A percentile compares a stretch with the other conserved stretches of the same genome.
Conservation (phyloP, 2,888 invertebrate genomes). For the Limulus polyphemus region DNA sequence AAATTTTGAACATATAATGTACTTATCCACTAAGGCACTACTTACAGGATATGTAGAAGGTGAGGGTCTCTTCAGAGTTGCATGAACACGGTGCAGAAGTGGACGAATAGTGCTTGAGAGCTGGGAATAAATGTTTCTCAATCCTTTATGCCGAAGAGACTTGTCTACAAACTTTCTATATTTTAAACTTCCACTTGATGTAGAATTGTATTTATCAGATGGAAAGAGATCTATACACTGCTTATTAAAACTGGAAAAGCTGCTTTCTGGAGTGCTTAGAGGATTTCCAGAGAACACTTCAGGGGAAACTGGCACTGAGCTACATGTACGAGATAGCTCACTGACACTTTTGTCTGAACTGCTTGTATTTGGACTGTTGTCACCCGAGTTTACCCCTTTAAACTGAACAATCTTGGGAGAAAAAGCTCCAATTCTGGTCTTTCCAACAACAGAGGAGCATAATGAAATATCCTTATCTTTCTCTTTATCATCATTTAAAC, state of each 20-base stretch:
- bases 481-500: too few species aligned
- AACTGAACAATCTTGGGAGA: too few species aligned
- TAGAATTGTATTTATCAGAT: neutral
- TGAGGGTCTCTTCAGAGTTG: conserved; percentile 34
- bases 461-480: too few species aligned
- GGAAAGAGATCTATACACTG: too few species aligned
- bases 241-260: neutral
- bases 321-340: neutral
- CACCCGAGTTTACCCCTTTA: too few species aligned
- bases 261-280: neutral
- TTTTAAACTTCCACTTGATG: neutral
- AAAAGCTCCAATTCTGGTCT: too few species aligned
- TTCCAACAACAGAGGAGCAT: too few species aligned
- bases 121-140: conserved; percentile 40
- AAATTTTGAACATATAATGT: too few species aligned
- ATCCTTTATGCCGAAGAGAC: conserved; percentile 70
- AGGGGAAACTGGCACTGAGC: conserved; percentile 2
- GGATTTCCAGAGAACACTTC: conserved; percentile 1
- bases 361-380: too few species aligned
- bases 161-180: conserved; percentile 68
- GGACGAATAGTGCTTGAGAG: conserved; percentile 19
- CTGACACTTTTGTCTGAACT: too few species aligned
- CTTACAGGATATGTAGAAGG: conserved; percentile 25
- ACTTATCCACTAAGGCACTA: conserved; percentile 19
- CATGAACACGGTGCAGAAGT: conserved; percentile 28